phyloP scores from a whole-genome alignment of 2,888 invertebrate genomes.

The Dexiosoma caninum region DNA sequence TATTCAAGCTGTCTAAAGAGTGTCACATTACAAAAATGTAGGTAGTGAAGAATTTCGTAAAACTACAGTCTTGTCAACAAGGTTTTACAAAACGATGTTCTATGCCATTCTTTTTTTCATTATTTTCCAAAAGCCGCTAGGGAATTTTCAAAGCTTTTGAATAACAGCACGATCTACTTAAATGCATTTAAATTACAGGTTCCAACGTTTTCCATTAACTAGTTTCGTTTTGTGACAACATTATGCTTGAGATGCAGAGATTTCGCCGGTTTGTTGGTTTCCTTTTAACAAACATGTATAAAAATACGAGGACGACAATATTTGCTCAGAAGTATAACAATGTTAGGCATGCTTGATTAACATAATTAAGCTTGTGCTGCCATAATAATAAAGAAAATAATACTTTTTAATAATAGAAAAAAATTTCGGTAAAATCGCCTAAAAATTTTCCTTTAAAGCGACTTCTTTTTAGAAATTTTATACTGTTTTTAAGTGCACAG shows the following conservation, averaged over 20 bases:
- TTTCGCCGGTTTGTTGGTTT: slow-evolving; percentile 29
- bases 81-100: background rate
- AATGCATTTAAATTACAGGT: slow-evolving; percentile 49
- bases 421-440: no score
- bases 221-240: background rate
- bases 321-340: slow-evolving; percentile 39
- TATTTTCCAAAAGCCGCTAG: slow-evolving; percentile 27
- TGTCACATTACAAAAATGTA: background rate
- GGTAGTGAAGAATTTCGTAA: no score
- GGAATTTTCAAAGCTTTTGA: slow-evolving; percentile 24
- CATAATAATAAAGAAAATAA: background rate
- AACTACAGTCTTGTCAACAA: background rate
- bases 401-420: background rate
- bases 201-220: slow-evolving; percentile 44
- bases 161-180: slow-evolving; percentile 40
- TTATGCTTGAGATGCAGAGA: background rate
- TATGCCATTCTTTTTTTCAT: background rate
- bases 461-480: no score
- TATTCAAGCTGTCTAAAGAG: slow-evolving; percentile 3
- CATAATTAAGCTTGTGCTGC: background rate
- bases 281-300: background rate
- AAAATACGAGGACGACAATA: background rate
- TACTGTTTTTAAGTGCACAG: no score
- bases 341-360: slow-evolving; percentile 27
- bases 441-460: no score